Evolutionary conservation across 2,888 invertebrate genomes (phyloP).

Genomic region (Ptilodon capucinus): DNA sequence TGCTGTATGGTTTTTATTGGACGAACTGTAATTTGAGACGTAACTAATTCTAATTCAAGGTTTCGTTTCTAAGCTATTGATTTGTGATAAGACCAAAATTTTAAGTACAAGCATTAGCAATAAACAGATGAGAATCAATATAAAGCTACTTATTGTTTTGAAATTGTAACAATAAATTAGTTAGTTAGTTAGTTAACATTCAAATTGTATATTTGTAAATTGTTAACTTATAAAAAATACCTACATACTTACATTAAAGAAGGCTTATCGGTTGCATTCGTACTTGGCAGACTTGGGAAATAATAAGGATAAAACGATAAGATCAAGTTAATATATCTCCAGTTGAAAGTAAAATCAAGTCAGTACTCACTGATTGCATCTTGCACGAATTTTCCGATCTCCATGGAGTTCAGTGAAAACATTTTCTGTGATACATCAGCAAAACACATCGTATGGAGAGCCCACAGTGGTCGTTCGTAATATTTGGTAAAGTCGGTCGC

Average conservation of each 20-base stretch:
- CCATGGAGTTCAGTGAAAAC: slow-evolving; percentile 49
- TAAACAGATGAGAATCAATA: no score
- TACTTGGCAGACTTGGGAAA: slow-evolving; percentile 17
- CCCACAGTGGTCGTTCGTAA: slow-evolving; percentile 60
- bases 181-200: no score
- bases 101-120: background rate
- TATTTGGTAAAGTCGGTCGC: slow-evolving; percentile 59
- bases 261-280: slow-evolving; percentile 16
- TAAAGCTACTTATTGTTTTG: no score
- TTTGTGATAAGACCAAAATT: background rate
- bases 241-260: no score
- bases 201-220: no score
- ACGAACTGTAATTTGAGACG: slow-evolving; percentile 3
- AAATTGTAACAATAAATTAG: no score
- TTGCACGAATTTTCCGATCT: slow-evolving; percentile 56
- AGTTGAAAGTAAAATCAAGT: slow-evolving; percentile 40
- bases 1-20: slow-evolving; percentile 5
- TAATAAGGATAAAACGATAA: slow-evolving; percentile 1
- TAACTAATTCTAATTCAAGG: slow-evolving; percentile 25
- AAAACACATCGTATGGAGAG: slow-evolving; percentile 52
- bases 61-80: slow-evolving; percentile 9
- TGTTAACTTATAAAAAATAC: no score
- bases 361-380: slow-evolving; percentile 66
- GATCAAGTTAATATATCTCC: slow-evolving; percentile 16
- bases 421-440: slow-evolving; percentile 49